phyloP scores from a whole-genome alignment of 2,113 vertebrate genomes.

The Melanocharis versteri region DNA sequence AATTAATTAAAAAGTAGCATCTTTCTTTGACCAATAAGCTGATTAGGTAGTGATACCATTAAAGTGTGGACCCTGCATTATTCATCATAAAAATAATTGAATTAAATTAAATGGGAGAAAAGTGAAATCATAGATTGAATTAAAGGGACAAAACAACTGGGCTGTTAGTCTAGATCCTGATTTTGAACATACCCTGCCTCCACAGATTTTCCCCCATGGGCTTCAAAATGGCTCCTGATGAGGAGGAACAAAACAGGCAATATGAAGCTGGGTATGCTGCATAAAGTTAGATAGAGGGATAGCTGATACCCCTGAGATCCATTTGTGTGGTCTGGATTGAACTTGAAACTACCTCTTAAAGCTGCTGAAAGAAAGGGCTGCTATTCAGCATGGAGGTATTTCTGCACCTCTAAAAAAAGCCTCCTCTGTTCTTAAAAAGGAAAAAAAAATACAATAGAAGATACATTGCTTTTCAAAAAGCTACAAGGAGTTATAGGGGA shows the following conservation, averaged over 20 bases:
- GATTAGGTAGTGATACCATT: neutral
- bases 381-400: neutral
- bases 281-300: neutral
- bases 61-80: neutral
- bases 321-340: neutral
- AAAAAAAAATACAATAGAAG: neutral
- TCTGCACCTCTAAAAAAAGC: neutral
- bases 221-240: neutral
- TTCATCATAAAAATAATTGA: neutral
- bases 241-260: neutral
- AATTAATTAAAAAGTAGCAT: neutral
- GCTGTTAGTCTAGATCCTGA: neutral
- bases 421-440: neutral
- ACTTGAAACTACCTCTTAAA: neutral
- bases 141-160: neutral
- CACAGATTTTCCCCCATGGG: neutral
- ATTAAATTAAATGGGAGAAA: neutral
- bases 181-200: neutral
- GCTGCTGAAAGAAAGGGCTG: neutral
- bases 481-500: neutral
- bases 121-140: neutral
- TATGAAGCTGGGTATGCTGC: neutral
- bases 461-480: neutral
- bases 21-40: neutral
- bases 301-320: neutral